Evolutionary conservation across 2,888 invertebrate species (phyloP), one percentile per base, ranked within the genome.

Genomic region (Tethea ocularis): DNA sequence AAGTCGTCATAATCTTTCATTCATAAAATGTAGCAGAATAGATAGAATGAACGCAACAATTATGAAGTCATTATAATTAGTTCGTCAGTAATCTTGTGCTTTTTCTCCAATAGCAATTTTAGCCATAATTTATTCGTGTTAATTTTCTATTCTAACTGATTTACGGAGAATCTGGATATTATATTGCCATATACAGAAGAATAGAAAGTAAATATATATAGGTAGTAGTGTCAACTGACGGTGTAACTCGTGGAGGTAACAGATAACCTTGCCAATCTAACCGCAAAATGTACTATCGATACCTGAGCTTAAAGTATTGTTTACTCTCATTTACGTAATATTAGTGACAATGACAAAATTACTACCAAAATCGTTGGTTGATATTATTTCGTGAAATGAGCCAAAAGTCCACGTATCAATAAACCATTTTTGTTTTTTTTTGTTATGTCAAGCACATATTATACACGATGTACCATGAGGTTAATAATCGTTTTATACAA

Each of bases 201-300:
- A 74, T 71, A 61, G 64, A 69, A 74, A 68, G 60, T 67, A 66
- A 46, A 46, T 52, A 55, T 57, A 57, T 80, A 78, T 82, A 77
- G 74, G 69, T 76, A 70, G 66, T 73, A 74, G 83, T 83, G 80
- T 84, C 83, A 75, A 67, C 69, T 80, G 66, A 64, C 73, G 57
- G 64, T 60, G 52, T 51, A 33, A n/a, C n/a, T n/a, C n/a, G n/a
- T n/a, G n/a, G n/a, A n/a, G n/a, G n/a, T n/a, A n/a, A 33, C 55
- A 63, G 82, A 82, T 84, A 84, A 83, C 84, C 84, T 83, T 83
- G 84, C 68, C 61, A 55, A 63, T 71, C 62, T 65, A 62, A 74
- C 80, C 80, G 78, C 84, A 78, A 78, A 70, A 72, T 72, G 60
- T 63, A 65, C 59, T 69, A 61, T 66, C 63, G 52, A n/a, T 52